These are phyloP conservation scores for Aspidoscelis tigris DNA, from an alignment of 2,113 vertebrate species.

Conservation along the genomic window DNA sequence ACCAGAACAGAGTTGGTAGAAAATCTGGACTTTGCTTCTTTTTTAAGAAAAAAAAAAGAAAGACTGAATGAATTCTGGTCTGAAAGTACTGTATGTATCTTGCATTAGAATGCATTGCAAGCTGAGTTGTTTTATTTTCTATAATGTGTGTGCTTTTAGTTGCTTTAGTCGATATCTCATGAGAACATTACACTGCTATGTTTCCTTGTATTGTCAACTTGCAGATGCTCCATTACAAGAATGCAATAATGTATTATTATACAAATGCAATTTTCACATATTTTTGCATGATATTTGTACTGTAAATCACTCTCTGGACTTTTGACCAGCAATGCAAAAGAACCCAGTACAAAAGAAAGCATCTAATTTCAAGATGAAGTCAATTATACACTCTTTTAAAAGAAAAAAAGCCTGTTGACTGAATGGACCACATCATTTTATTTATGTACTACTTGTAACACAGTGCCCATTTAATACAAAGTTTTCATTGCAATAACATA, in stretches of 20 bases:
- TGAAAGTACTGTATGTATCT: conserved; percentile 89
- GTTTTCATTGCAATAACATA: conserved; percentile 20
- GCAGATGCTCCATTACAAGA: conserved; percentile 90
- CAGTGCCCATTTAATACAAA: conserved; percentile 40
- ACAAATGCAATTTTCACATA: conserved; percentile 78
- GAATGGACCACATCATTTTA: conserved; percentile 46
- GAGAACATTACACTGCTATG: conserved; percentile 75
- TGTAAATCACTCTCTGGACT: conserved; percentile 78
- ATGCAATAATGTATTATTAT: conserved; percentile 76
- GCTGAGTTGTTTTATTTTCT: conserved; percentile 86
- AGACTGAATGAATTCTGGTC: conserved; percentile 86
- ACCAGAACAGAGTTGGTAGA: conserved; percentile 81
- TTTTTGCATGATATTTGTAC: conserved; percentile 81
- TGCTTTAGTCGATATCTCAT: conserved; percentile 85
- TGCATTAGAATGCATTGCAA: conserved; percentile 92
- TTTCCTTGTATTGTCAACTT: conserved; percentile 95
- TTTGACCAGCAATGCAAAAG: conserved; percentile 62
- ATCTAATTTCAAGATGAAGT: conserved; percentile 41
- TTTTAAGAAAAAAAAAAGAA: conserved; percentile 76
- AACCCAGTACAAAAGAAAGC: conserved; percentile 17
- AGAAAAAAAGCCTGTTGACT: conserved; percentile 50
- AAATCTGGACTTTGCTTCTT: conserved; percentile 82
- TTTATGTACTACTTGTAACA: conserved; percentile 41
- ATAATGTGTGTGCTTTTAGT: conserved; percentile 90
- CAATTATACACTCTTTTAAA: neutral